Evolutionary conservation across 2,797 vertebrate species (phyloP).

Genomic region (Tympanoctomys barrerae): DNA sequence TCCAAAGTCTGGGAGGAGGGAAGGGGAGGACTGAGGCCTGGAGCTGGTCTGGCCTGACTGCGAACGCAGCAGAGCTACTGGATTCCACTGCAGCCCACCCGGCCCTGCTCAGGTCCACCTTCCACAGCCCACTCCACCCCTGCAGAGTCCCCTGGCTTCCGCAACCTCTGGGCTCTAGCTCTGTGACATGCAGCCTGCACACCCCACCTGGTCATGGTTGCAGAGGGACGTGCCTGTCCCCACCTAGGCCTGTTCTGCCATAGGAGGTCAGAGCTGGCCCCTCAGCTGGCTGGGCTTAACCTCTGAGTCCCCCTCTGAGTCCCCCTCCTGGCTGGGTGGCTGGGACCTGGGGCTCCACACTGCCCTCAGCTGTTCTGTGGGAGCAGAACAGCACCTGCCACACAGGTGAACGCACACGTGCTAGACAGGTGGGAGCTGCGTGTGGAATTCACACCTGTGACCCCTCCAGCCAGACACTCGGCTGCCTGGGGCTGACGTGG

Average conservation of each 20-base stretch:
- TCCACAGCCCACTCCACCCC: not conserved
- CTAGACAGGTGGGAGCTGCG: too few species aligned
- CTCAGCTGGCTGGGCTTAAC: accelerated
- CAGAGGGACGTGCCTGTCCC: not conserved
- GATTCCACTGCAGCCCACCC: not conserved
- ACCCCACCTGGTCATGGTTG: not conserved
- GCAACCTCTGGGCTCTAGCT: not conserved
- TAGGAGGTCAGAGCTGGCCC: not conserved
- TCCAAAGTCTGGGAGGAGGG: slow-evolving; percentile 88
- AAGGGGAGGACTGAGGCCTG: not conserved
- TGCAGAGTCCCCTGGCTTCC: not conserved
- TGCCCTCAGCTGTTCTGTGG: not conserved
- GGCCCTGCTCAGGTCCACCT: not conserved
- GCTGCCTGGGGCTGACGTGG: not conserved
- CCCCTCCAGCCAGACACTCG: not conserved
- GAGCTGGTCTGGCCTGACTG: not conserved
- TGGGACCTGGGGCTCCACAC: not conserved
- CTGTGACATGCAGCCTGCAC: not conserved
- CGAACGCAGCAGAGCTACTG: accelerated
- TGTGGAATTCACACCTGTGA: not conserved
- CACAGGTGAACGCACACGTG: not conserved
- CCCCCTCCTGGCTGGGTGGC: not conserved
- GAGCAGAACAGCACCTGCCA: not conserved
- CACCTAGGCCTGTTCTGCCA: not conserved
- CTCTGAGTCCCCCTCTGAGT: accelerated